Base-by-base conservation (phyloP, 2,797 vertebrate species). In the Melanogrammus aeglefinus region DNA sequence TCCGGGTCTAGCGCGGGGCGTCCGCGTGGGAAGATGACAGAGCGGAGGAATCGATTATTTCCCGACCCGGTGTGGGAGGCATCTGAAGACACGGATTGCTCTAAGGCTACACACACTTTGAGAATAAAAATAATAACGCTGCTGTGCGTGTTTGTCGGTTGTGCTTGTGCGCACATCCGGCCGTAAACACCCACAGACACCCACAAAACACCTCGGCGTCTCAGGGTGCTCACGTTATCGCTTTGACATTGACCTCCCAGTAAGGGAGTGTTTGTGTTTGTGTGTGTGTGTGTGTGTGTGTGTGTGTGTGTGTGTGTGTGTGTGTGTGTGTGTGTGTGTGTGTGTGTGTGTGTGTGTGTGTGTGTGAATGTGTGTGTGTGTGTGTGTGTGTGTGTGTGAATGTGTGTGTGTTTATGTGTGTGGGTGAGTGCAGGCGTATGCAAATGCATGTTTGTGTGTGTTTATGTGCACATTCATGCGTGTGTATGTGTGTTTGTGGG, bases 21-120 rank as follows among this genome's bases (percentile, higher is more conserved):
- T 75, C 77, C 3, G 79, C 13, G 76, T 85, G 86, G 82, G 80
- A 86, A 81, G 88, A 81, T 78, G 74, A 85, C 74, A 76, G 76
- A 80, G 83, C 82, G 79, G 63, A 87, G 77, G 80, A 84, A 88
- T 86, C 85, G 84, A 90, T 90, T 88, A 79, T 85, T 84, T 78
- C 76, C 72, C 80, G 83, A 85, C 85, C 74, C 72, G 70, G 66
- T 76, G 84, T 80, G 78, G 82, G 77, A 86, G 81, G 85, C 72
- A 71, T 85, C 75, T 82, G 47, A 85, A 84, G 78, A 78, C 81
- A 36, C 75, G 74, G 41, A 51, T 51, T 5, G 47, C 47, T 51
- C 6, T 12, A 6, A 51, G 47, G 47, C 47, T 21, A 51, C 79
- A 72, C 81, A 80, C 51, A 84, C 70, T 33, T 83, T 41, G n/a